Evolutionary conservation across 2,888 invertebrate genomes (phyloP).

Genomic region (Leptothorax acervorum): DNA sequence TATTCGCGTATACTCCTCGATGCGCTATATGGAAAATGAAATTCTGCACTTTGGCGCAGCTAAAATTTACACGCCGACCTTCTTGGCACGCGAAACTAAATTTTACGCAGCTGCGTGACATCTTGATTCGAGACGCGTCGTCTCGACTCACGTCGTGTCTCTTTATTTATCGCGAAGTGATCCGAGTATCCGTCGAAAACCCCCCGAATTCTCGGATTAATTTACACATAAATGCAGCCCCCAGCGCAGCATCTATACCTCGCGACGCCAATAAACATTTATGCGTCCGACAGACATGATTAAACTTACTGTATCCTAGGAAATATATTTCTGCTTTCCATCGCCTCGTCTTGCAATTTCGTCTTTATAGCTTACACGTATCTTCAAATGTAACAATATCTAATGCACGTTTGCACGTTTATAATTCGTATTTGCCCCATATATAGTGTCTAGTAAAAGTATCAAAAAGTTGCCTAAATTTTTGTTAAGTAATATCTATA

Average conservation of each 20-base stretch:
- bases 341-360: conserved; percentile 6
- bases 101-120: conserved; percentile 42
- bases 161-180: conserved; percentile 50
- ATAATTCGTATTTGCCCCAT: neutral
- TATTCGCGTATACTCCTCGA: neutral
- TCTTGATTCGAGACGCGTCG: conserved; percentile 41
- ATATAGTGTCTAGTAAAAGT: neutral
- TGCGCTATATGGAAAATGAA: conserved; percentile 10
- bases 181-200: conserved; percentile 29
- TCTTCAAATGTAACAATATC: neutral
- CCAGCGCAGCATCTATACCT: neutral
- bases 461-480: neutral
- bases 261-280: conserved; percentile 26
- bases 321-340: conserved; percentile 11
- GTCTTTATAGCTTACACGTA: neutral
- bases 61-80: conserved; percentile 33
- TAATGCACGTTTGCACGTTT: neutral
- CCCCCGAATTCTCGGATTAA: conserved; percentile 25
- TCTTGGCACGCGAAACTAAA: conserved; percentile 47
- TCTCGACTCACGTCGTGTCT: conserved; percentile 29
- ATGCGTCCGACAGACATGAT: neutral
- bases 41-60: conserved; percentile 26
- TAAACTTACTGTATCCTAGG: neutral
- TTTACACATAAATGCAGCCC: conserved; percentile 15
- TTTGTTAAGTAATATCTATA: neutral